A percentile compares a stretch with the other conserved stretches of the same genome.
Conservation (phyloP, 2,113 vertebrate species). For the Atrichornis clamosus region DNA sequence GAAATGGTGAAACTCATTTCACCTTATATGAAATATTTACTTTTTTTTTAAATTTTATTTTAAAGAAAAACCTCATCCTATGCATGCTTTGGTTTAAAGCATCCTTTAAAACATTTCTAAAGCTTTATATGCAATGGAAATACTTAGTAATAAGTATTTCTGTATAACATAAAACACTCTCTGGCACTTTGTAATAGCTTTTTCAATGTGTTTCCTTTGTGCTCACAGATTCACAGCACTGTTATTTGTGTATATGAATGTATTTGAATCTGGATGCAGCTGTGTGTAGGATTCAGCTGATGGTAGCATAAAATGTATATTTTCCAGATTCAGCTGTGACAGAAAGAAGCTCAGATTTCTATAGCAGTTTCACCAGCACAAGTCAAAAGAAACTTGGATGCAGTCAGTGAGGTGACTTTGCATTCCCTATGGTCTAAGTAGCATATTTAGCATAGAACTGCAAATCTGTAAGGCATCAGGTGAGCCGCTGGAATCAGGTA, state of each 20-base stretch:
- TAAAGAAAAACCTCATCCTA: not conserved
- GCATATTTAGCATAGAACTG: not conserved
- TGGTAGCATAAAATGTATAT: not conserved
- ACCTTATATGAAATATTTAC: not conserved
- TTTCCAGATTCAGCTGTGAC: not conserved
- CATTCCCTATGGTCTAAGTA: not conserved
- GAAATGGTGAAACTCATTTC: not conserved
- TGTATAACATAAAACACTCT: not conserved
- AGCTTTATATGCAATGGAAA: not conserved
- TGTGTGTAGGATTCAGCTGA: not conserved
- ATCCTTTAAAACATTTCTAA: not conserved
- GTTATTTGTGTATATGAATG: not conserved
- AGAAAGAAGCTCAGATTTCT: not conserved
- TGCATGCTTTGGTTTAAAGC: not conserved
- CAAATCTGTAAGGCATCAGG: not conserved
- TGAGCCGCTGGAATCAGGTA: not conserved
- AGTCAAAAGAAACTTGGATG: not conserved
- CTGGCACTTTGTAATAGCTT: not conserved
- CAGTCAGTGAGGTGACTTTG: not conserved
- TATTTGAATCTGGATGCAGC: slow-evolving; percentile 5
- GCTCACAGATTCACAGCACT: not conserved
- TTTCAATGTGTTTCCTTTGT: slow-evolving; percentile 2
- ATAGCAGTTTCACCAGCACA: not conserved
- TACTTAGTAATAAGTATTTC: not conserved
- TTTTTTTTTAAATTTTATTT: no score